Evolutionary conservation across 2,888 invertebrate genomes (phyloP).

Genomic region (Lamellibrachia columna): DNA sequence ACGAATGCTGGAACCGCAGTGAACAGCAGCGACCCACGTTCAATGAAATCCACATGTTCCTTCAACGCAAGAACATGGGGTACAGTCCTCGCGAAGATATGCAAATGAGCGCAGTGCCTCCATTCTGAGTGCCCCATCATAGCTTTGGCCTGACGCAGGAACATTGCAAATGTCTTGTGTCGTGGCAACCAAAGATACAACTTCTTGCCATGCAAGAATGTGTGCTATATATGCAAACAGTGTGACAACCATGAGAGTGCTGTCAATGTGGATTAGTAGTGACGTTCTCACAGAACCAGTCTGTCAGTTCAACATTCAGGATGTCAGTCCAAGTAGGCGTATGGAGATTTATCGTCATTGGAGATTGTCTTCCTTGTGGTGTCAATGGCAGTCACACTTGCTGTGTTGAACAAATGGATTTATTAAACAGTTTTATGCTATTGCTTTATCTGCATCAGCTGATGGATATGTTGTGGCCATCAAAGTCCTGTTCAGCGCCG

Average conservation of each 20-base stretch:
- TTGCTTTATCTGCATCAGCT: background rate
- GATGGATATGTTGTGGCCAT: background rate
- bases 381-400: background rate
- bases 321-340: background rate
- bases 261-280: background rate
- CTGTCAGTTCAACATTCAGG: background rate
- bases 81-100: background rate
- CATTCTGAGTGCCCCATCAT: background rate
- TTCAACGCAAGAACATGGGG: constrained; percentile 21
- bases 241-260: background rate
- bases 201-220: background rate
- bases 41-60: constrained; percentile 23
- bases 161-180: background rate
- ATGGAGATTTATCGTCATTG: background rate
- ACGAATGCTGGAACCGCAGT: constrained; percentile 88
- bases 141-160: background rate
- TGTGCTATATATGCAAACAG: constrained; percentile 7
- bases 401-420: background rate
- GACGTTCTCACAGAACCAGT: background rate
- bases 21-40: constrained; percentile 52
- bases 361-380: background rate
- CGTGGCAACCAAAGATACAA: background rate
- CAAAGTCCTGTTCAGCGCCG: background rate
- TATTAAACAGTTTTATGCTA: background rate
- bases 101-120: background rate